These are phyloP conservation scores for Spatulosminthurus flaviceps DNA, from an alignment of 2,888 invertebrate species.

Conservation along the genomic window DNA sequence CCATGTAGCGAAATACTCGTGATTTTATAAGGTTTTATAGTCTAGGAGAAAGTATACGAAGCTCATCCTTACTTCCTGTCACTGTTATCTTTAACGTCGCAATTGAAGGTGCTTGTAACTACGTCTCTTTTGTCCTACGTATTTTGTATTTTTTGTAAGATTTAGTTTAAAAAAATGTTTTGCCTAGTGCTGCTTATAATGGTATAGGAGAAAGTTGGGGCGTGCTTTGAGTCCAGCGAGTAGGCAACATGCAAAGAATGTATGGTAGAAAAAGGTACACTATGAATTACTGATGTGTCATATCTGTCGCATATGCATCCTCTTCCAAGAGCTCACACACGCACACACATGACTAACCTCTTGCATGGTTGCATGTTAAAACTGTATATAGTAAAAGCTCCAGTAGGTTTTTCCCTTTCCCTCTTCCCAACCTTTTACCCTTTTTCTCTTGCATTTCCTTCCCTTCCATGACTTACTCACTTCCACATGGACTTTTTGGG, in stretches of 20 bases:
- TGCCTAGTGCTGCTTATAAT: neutral
- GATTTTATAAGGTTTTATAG: too few relatives aligned
- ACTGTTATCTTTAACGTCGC: too few relatives aligned
- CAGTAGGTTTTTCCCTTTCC: neutral
- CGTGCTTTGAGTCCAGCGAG: neutral
- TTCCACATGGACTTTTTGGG: neutral
- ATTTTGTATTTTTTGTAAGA: too few relatives aligned
- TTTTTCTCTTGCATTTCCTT: conserved; percentile 1
- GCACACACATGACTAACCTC: neutral
- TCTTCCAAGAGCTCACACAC: conserved; percentile 13
- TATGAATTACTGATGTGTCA: conserved; percentile 46
- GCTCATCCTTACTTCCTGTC: too few relatives aligned
- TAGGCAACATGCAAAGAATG: neutral
- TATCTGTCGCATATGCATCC: conserved; percentile 33
- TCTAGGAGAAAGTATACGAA: too few relatives aligned
- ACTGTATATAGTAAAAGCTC: too few relatives aligned
- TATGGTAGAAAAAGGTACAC: conserved; percentile 20
- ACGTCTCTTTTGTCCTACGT: too few relatives aligned
- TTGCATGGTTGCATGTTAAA: too few relatives aligned
- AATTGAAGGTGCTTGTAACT: too few relatives aligned
- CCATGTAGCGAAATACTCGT: too few relatives aligned
- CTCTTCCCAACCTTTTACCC: too few relatives aligned
- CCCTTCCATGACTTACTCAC: neutral
- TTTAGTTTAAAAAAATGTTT: neutral
- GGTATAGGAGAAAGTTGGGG: neutral